These are phyloP conservation scores for Meteorus sp. DNA, from an alignment of 1,140 invertebrate species.

Conservation along the genomic window DNA sequence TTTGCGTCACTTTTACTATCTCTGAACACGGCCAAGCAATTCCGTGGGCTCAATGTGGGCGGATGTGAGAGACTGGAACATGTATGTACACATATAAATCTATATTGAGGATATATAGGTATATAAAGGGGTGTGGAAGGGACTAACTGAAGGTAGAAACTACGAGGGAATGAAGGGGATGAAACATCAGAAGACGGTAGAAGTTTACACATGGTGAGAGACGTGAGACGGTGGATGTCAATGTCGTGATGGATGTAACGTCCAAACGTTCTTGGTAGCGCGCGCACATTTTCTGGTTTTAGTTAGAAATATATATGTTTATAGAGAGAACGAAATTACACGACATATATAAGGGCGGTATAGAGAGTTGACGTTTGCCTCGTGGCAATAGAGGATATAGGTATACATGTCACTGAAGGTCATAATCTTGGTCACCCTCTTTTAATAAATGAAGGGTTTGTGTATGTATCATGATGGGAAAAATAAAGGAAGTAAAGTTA, in stretches of 20 bases:
- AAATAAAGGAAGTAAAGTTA: no score
- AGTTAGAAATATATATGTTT: neutral
- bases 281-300: no score
- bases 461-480: no score
- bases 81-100: neutral
- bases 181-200: neutral
- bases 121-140: neutral
- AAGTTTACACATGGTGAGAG: neutral
- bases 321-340: conserved; percentile 1
- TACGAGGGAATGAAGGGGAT: neutral
- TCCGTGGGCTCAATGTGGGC: neutral
- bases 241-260: neutral
- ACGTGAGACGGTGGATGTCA: neutral
- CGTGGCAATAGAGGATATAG: conserved; percentile 19
- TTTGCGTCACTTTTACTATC: conserved; percentile 25
- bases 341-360: no score
- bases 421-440: conserved; percentile 18
- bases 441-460: no score
- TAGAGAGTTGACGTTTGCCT: conserved; percentile 7
- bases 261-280: neutral
- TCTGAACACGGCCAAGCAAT: conserved; percentile 21
- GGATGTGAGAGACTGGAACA: conserved; percentile 1
- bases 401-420: conserved; percentile 6
- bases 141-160: no score
- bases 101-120: neutral